Percentiles rank a stretch among this genome's conserved stretches.
These are phyloP conservation scores for Pammene aurita DNA, from an alignment of 2,888 invertebrate genomes.

Conservation along the genomic window DNA sequence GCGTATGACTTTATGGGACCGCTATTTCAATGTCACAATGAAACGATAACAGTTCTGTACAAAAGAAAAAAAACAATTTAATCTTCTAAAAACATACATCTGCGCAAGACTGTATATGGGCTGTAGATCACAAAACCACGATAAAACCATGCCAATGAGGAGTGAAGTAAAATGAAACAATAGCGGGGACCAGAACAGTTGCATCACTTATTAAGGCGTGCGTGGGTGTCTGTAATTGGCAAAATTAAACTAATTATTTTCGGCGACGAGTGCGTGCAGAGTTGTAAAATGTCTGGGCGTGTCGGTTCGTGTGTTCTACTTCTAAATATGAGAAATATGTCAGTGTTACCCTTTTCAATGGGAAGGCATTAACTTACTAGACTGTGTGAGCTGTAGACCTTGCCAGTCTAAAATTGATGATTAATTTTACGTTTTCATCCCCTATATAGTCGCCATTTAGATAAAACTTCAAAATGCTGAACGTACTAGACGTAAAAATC, in stretches of 20 bases:
- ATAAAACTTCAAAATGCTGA: too few species aligned
- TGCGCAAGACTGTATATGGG: constrained; percentile 9
- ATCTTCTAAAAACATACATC: too few species aligned
- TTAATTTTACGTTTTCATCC: too few species aligned
- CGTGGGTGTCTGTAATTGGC: constrained; percentile 71
- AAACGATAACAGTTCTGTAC: too few species aligned
- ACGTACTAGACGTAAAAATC: too few species aligned
- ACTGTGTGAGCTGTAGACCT: background rate
- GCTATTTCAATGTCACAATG: too few species aligned
- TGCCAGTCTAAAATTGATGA: too few species aligned
- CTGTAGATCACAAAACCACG: background rate
- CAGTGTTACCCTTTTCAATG: constrained; percentile 2
- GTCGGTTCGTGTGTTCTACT: constrained; percentile 11
- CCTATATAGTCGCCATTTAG: too few species aligned
- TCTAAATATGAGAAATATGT: constrained; percentile 7
- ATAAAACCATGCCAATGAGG: constrained; percentile 35
- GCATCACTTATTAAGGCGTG: constrained; percentile 54
- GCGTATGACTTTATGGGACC: too few species aligned
- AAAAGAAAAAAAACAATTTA: too few species aligned
- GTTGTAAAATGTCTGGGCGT: constrained; percentile 19
- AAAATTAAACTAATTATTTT: constrained; percentile 73
- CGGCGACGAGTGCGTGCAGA: constrained; percentile 51
- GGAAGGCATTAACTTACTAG: background rate
- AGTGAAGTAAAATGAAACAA: constrained; percentile 59
- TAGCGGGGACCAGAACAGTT: constrained; percentile 54